Evolutionary conservation across 2,888 invertebrate species (phyloP).

Genomic region (Helleia helle): DNA sequence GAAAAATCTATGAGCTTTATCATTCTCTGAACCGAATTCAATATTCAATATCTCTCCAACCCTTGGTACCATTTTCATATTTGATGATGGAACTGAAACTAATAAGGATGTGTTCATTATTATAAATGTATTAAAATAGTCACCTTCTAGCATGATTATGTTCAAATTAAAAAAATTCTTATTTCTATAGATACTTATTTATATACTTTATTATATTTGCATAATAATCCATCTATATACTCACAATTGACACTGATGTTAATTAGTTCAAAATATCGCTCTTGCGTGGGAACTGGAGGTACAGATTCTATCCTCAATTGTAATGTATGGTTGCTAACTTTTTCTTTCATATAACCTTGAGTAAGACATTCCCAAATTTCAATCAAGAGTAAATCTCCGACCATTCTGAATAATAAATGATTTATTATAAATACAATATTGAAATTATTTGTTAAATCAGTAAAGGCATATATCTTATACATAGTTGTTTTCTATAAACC

Average conservation of each 20-base stretch:
- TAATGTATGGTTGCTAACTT: slow-evolving; percentile 20
- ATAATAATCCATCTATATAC: slow-evolving; percentile 17
- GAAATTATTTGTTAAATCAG: too few species aligned
- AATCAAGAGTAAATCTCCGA: slow-evolving; percentile 73
- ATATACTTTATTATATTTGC: too few species aligned
- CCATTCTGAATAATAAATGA: slow-evolving; percentile 40
- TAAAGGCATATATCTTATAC: too few species aligned
- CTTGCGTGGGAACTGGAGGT: slow-evolving; percentile 42
- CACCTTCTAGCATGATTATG: too few species aligned
- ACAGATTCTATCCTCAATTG: slow-evolving; percentile 47
- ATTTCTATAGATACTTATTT: too few species aligned
- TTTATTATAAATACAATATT: background rate
- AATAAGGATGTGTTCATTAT: slow-evolving; percentile 23
- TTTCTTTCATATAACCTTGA: slow-evolving; percentile 31
- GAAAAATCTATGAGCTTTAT: slow-evolving; percentile 41
- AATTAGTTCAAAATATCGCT: slow-evolving; percentile 40
- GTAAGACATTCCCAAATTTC: slow-evolving; percentile 76
- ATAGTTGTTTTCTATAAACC: too few species aligned
- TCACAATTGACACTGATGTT: slow-evolving; percentile 52
- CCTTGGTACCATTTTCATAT: slow-evolving; percentile 39
- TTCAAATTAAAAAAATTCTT: too few species aligned
- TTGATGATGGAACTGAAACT: slow-evolving; percentile 47
- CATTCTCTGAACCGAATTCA: slow-evolving; percentile 41
- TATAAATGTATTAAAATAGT: too few species aligned
- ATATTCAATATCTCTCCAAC: slow-evolving; percentile 49